These are phyloP conservation scores for Microchrysa polita DNA, from an alignment of 2,888 invertebrate species.

Conservation along the genomic window DNA sequence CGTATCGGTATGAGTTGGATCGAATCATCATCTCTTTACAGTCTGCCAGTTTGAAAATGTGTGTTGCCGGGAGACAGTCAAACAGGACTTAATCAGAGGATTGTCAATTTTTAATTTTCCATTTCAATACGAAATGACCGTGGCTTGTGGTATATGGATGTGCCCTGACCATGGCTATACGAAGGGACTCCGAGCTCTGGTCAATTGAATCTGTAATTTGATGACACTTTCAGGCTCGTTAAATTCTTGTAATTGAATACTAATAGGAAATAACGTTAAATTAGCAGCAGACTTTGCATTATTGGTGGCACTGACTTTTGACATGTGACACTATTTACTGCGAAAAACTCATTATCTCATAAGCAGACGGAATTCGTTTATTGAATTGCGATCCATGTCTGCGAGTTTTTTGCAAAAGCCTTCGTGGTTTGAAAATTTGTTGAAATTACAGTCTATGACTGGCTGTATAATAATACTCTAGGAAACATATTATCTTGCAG, in stretches of 20 bases:
- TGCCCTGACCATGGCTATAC: slow-evolving; percentile 14
- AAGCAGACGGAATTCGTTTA: too few species aligned
- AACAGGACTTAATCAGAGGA: slow-evolving; percentile 34
- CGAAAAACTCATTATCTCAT: too few species aligned
- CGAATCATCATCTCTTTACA: slow-evolving; percentile 19
- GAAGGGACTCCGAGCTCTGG: not conserved
- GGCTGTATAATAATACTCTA: too few species aligned
- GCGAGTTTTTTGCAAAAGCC: too few species aligned
- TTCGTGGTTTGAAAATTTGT: too few species aligned
- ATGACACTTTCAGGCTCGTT: slow-evolving; percentile 33
- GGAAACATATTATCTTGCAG: too few species aligned
- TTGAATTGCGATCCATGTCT: too few species aligned
- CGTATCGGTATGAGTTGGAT: not conserved
- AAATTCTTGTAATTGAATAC: slow-evolving; percentile 27
- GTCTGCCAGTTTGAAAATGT: slow-evolving; percentile 35
- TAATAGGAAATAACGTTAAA: not conserved
- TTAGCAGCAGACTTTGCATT: not conserved
- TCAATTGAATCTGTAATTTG: slow-evolving; percentile 40
- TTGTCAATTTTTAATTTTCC: slow-evolving; percentile 41
- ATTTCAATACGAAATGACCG: not conserved
- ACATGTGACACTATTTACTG: too few species aligned
- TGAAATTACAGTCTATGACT: too few species aligned
- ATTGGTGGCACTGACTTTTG: too few species aligned
- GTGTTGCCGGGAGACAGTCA: slow-evolving; percentile 20
- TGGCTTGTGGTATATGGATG: not conserved